Evolutionary conservation across 2,113 vertebrate species (phyloP).

Genomic region (Chionomys nivalis): DNA sequence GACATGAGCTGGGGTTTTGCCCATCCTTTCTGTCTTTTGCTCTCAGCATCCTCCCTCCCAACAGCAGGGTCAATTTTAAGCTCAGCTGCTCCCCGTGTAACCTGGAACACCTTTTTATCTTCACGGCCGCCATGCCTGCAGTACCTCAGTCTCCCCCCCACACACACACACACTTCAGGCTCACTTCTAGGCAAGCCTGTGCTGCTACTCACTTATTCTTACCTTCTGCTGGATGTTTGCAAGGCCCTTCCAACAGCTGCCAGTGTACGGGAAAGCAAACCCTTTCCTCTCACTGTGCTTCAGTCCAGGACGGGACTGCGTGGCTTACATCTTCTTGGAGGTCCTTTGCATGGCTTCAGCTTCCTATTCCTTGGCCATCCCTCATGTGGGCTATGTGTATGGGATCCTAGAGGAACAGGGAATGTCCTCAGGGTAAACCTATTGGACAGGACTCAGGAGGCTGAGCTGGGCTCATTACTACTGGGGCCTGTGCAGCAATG

Average conservation of each 20-base stretch:
- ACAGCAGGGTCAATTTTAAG: background rate
- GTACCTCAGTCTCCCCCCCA: background rate
- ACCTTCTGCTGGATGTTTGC: background rate
- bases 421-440: background rate
- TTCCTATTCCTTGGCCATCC: background rate
- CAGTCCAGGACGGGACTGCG: background rate
- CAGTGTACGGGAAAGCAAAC: background rate
- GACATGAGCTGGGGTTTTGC: background rate
- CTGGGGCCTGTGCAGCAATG: slow-evolving; percentile 20
- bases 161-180: no score
- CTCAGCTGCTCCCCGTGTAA: background rate
- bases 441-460: background rate
- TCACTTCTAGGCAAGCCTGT: background rate
- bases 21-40: background rate
- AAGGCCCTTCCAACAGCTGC: background rate
- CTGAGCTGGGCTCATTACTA: background rate
- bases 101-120: background rate
- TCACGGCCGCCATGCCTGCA: background rate
- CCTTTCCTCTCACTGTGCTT: background rate
- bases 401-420: background rate
- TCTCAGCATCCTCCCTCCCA: background rate
- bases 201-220: background rate
- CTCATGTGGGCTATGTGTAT: background rate
- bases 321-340: background rate
- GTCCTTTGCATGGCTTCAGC: background rate